These are phyloP conservation scores for Mimachlamys varia DNA, from an alignment of 2,888 invertebrate species.

Conservation along the genomic window DNA sequence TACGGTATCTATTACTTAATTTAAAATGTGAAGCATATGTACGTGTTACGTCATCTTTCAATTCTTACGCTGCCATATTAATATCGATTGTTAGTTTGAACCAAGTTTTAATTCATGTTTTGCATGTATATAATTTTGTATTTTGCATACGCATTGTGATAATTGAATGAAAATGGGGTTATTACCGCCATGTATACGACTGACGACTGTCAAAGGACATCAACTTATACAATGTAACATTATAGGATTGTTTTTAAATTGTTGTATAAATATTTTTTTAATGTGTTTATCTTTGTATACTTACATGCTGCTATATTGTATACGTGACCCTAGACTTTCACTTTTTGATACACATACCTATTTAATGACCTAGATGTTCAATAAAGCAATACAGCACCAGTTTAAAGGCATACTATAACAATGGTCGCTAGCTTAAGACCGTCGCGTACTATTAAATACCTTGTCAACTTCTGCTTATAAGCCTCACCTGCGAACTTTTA, in stretches of 20 bases:
- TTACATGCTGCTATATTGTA: neutral
- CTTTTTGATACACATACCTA: neutral
- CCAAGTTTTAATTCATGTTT: no score
- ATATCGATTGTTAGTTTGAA: no score
- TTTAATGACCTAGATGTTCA: neutral
- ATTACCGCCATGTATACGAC: no score
- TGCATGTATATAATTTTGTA: no score
- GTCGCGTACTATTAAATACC: neutral
- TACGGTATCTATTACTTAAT: no score
- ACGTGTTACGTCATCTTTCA: no score
- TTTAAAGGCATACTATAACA: neutral
- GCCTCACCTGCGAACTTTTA: neutral
- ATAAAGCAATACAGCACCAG: neutral
- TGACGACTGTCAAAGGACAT: neutral
- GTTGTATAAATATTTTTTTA: neutral
- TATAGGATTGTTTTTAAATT: neutral
- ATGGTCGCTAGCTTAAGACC: neutral
- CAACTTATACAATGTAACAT: neutral
- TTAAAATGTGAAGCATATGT: no score
- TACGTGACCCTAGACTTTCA: neutral
- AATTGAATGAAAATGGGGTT: no score
- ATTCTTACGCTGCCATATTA: no score
- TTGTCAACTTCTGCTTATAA: neutral
- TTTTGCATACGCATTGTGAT: no score
- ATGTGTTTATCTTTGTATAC: neutral